These are phyloP conservation scores for Leptothorax acervorum DNA, from an alignment of 2,888 invertebrate species.

Conservation along the genomic window DNA sequence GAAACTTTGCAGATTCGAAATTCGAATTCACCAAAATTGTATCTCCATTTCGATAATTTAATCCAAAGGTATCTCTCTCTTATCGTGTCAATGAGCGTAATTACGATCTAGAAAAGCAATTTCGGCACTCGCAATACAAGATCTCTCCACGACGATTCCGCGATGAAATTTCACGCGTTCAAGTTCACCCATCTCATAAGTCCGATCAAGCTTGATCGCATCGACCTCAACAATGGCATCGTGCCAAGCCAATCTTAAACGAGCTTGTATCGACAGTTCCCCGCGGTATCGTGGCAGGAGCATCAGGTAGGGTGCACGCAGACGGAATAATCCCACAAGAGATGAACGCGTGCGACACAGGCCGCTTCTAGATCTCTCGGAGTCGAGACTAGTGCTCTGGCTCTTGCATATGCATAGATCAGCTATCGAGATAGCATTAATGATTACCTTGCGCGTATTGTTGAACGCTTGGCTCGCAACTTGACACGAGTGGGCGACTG, in stretches of 20 bases:
- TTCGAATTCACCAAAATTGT: not conserved
- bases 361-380: not conserved
- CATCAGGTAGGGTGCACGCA: conserved; percentile 63
- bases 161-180: not conserved
- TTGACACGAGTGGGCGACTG: not conserved
- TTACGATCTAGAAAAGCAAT: conserved; percentile 12
- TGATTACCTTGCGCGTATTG: conserved; percentile 6
- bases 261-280: conserved; percentile 57
- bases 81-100: not conserved
- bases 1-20: not conserved
- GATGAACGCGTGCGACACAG: not conserved
- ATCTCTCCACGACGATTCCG: not conserved
- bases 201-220: conserved; percentile 12
- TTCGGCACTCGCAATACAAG: not conserved
- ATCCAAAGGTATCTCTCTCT: not conserved
- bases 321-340: conserved; percentile 7
- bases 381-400: not conserved
- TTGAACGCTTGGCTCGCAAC: conserved; percentile 4
- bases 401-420: conserved; percentile 12
- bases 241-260: conserved; percentile 71
- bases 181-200: not conserved
- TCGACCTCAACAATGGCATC: conserved; percentile 64
- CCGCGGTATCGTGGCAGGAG: conserved; percentile 40
- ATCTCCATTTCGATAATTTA: not conserved
- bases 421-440: conserved; percentile 10